Evolutionary conservation across 2,113 vertebrate species (phyloP).

Genomic region (Lepisosteus osseus): DNA sequence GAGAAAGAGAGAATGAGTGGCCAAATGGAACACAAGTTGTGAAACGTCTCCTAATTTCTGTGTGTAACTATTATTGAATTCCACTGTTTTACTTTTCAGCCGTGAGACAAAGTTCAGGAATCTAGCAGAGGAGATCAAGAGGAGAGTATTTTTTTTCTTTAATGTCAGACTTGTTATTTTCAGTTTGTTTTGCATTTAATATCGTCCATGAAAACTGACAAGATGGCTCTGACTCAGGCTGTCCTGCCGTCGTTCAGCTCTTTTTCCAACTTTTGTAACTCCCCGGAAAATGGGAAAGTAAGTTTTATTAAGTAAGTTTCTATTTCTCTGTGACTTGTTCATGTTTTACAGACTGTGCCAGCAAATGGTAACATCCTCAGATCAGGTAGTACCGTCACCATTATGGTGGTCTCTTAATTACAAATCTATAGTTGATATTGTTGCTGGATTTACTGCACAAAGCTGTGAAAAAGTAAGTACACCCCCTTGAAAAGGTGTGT

Average conservation of each 20-base stretch:
- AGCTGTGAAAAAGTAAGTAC: no score
- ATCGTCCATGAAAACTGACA: slow-evolving; percentile 15
- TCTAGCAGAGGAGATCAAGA: not conserved
- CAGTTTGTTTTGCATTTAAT: slow-evolving; percentile 4
- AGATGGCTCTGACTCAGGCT: slow-evolving; percentile 63
- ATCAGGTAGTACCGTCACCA: no score
- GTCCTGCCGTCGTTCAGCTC: slow-evolving; percentile 65
- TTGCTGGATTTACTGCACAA: no score
- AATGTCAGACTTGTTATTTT: not conserved
- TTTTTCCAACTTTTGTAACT: slow-evolving; percentile 53
- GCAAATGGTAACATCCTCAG: no score
- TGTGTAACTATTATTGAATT: slow-evolving; percentile 8
- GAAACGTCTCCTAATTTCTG: not conserved
- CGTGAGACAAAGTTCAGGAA: not conserved
- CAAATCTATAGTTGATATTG: no score
- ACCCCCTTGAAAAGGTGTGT: no score
- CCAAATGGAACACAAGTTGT: slow-evolving; percentile 10
- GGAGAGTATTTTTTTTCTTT: not conserved
- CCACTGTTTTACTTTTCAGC: not conserved
- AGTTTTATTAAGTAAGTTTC: slow-evolving; percentile 26
- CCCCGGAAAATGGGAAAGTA: slow-evolving; percentile 58
- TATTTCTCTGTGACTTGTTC: no score
- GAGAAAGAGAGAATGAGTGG: slow-evolving; percentile 12
- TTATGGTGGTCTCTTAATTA: no score
- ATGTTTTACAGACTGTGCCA: no score